Percentiles rank a stretch among this genome's conserved stretches.
Conservation (phyloP, 2,797 vertebrate species). For the Diglossa cyanea region DNA sequence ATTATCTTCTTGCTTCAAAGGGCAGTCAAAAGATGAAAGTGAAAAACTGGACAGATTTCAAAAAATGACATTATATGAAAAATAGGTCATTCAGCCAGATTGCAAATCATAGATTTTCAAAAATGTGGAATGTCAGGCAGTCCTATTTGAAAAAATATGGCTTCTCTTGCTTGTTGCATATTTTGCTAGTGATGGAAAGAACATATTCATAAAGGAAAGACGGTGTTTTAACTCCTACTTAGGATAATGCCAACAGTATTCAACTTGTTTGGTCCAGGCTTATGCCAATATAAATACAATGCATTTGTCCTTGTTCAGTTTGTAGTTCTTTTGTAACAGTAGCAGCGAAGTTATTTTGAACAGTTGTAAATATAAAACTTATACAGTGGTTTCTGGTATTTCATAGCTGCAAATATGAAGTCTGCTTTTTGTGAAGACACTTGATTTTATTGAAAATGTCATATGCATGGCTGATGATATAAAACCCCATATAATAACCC, state of each 20-base stretch:
- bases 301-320: not conserved
- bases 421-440: constrained; percentile 19
- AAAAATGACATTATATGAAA: constrained; percentile 31
- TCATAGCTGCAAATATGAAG: not conserved
- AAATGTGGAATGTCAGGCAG: constrained; percentile 28
- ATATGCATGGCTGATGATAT: not conserved
- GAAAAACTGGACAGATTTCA: constrained; percentile 47
- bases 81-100: constrained; percentile 30
- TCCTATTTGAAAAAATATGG: constrained; percentile 7
- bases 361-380: not conserved
- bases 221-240: not conserved
- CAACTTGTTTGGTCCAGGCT: not conserved
- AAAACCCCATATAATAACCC: not conserved
- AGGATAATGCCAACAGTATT: not conserved
- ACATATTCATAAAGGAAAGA: not conserved
- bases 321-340: not conserved
- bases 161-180: constrained; percentile 13
- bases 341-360: not conserved
- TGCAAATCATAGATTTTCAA: constrained; percentile 24
- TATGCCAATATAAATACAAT: not conserved
- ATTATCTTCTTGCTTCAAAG: constrained; percentile 50
- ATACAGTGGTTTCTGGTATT: not conserved
- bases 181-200: constrained; percentile 42
- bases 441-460: constrained; percentile 2
- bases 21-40: constrained; percentile 53